Base-by-base conservation (phyloP, 2,113 vertebrate genomes). In the Xiphophorus maculatus region DNA sequence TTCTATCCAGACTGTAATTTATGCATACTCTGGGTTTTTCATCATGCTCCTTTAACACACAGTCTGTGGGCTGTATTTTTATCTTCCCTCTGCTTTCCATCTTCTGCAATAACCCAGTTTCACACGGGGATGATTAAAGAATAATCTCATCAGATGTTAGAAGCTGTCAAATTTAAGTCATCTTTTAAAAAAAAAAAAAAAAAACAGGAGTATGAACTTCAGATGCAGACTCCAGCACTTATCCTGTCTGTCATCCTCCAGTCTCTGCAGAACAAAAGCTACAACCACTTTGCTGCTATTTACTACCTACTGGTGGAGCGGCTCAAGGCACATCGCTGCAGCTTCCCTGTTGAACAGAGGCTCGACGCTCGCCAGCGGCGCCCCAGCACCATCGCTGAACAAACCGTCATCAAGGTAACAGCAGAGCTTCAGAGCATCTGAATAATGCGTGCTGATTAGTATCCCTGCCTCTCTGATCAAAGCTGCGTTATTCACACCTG, bases 201-300 rank as follows among this genome's bases (percentile, higher is more conserved):
- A 14, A 73, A 44, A 66, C 28, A 29, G 33, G 14, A 37, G 69
- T 32, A 29, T 69, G 63, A 48, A 63, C 66, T 72, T 78, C 37
- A 68, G 4, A 48, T 63, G 75, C 40, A 37, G 44, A 69, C 0
- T 11, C 40, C 2, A 0, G n/a, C 63, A 7, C 77, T 69, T 42
- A 63, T 72, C 25, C 77, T 75, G 65, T 82, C 81, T 71, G 76
- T 92, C 42, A 27, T 84, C 81, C 71, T 85, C 25, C 93, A 99
- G 98, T 98, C 98, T 81, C 93, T 99, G 84, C 96, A 99, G 94
- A 97, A 97, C 94, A 98, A 97, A 93, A 99, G 97, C 89, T 99
- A 99, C 83, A 99, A 99, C 94, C 98, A 99, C 94, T 99, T 99
- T 88, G 97, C 97, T 91, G 98, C 98, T 79, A 99, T 99, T 90